phyloP scores from a whole-genome alignment of 2,113 vertebrate genomes.

The Nyctereutes procyonoides region DNA sequence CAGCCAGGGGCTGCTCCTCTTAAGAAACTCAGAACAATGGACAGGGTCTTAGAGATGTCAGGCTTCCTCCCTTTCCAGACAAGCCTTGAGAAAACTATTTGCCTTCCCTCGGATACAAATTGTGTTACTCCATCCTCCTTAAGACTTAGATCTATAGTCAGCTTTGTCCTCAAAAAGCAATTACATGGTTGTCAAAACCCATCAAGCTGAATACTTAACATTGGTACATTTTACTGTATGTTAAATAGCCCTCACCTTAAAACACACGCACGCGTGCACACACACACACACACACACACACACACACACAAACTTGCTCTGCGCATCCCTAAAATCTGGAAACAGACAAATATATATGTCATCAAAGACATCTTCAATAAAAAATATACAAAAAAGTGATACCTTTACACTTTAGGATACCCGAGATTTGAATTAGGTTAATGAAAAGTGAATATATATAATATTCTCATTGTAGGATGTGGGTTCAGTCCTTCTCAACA shows the following conservation, averaged over 20 bases:
- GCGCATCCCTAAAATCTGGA: neutral
- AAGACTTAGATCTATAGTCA: neutral
- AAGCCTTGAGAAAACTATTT: neutral
- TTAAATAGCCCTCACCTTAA: neutral
- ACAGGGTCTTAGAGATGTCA: neutral
- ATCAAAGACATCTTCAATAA: neutral
- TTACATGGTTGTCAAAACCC: constrained; percentile 35
- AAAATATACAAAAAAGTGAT: neutral
- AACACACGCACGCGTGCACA: neutral
- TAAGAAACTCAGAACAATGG: neutral
- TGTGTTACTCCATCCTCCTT: neutral
- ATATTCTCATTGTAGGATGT: neutral
- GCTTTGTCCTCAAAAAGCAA: constrained; percentile 52
- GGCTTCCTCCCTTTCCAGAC: neutral
- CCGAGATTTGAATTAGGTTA: neutral
- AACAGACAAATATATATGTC: neutral
- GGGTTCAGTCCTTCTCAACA: neutral
- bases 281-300: neutral
- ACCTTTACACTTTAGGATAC: neutral
- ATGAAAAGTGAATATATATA: neutral
- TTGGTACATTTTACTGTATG: neutral
- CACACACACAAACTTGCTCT: neutral
- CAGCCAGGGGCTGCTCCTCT: no score
- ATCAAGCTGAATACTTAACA: neutral
- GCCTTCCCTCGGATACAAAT: neutral